Evolutionary conservation across 2,888 invertebrate genomes (phyloP).

Genomic region (Macrophya annulata): DNA sequence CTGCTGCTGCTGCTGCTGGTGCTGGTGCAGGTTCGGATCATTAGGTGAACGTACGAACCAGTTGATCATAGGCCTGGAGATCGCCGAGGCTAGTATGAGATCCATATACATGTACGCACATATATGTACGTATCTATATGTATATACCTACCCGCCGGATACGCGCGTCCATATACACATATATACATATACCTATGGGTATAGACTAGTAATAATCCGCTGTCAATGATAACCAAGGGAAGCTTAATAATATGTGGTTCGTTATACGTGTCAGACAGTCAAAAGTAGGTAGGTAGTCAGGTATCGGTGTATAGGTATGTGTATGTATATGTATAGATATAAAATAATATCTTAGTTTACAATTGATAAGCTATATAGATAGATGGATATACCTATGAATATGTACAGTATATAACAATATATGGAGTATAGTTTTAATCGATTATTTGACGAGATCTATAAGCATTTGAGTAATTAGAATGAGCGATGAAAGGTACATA

Average conservation of each 20-base stretch:
- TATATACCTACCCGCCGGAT: neutral
- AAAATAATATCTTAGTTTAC: neutral
- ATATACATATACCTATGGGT: neutral
- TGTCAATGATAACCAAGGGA: constrained; percentile 31
- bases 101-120: neutral
- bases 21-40: constrained; percentile 26
- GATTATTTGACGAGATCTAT: neutral
- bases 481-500: neutral
- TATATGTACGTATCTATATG: neutral
- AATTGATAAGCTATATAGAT: neutral
- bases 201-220: constrained; percentile 12
- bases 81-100: neutral
- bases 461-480: neutral
- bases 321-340: no score
- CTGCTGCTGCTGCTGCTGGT: neutral
- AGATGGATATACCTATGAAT: no score
- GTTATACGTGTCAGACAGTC: neutral
- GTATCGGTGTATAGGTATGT: no score
- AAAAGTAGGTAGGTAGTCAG: neutral
- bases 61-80: constrained; percentile 29
- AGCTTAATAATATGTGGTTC: constrained; percentile 12
- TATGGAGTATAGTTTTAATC: neutral
- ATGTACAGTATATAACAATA: no score
- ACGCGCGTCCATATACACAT: neutral
- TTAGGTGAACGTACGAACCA: constrained; percentile 40